A percentile compares a stretch with the other conserved stretches of the same genome.
These are phyloP conservation scores for Tonatia bakeri DNA, from an alignment of 2,113 vertebrate species.

Conservation along the genomic window DNA sequence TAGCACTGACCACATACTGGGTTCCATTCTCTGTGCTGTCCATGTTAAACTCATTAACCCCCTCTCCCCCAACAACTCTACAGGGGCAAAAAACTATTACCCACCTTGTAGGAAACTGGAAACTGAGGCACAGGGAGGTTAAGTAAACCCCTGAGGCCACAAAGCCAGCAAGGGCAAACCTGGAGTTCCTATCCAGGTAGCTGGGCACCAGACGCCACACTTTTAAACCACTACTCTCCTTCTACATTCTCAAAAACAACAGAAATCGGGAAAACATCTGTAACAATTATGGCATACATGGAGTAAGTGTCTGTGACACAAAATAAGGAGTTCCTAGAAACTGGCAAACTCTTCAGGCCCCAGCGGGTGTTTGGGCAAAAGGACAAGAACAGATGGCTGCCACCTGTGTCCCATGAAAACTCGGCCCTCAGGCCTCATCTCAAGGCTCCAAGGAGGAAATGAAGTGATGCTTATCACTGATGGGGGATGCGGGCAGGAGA, in stretches of 20 bases:
- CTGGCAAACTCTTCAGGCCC: neutral
- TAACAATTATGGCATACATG: neutral
- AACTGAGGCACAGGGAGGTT: neutral
- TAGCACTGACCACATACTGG: rapidly evolving
- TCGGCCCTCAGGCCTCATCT: neutral
- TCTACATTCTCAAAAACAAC: neutral
- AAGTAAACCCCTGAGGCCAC: neutral
- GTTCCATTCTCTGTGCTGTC: neutral
- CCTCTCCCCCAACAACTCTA: too few species aligned
- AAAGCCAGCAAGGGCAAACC: neutral
- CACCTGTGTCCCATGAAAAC: rapidly evolving
- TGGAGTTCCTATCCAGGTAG: neutral
- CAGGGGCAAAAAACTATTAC: rapidly evolving
- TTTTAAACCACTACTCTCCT: neutral
- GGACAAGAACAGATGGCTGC: neutral
- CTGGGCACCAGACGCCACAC: neutral
- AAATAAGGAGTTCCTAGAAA: neutral
- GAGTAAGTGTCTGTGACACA: neutral
- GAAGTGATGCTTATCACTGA: neutral
- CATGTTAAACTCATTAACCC: neutral
- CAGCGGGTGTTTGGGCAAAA: neutral
- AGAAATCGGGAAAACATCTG: neutral
- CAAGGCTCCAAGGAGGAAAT: neutral
- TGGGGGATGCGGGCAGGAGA: neutral
- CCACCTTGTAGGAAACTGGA: neutral